A percentile compares a stretch with the other conserved stretches of the same genome.
These are phyloP conservation scores for Chloebia gouldiae DNA, from an alignment of 2,113 vertebrate species.

Conservation along the genomic window DNA sequence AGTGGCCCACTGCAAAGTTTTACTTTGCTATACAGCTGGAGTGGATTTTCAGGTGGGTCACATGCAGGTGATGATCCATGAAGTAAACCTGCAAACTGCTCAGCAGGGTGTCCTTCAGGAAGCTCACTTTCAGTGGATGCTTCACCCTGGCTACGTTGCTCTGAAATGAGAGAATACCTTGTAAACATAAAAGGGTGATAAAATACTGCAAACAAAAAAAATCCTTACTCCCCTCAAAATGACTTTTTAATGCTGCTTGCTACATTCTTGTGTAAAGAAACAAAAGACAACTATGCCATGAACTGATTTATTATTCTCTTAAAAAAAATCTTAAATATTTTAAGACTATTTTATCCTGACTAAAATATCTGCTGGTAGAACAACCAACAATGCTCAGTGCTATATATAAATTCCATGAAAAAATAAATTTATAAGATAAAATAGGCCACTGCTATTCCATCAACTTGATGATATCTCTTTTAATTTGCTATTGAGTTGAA, in stretches of 20 bases:
- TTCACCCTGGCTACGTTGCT: conserved; percentile 59
- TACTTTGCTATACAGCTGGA: conserved; percentile 86
- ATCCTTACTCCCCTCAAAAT: neutral
- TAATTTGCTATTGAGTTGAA: neutral
- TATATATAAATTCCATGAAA: neutral
- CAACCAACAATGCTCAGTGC: neutral
- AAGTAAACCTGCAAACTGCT: conserved; percentile 93
- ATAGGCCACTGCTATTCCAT: neutral
- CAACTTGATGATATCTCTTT: neutral
- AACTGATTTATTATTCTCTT: neutral
- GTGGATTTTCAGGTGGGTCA: conserved; percentile 90
- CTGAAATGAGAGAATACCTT: conserved; percentile 60
- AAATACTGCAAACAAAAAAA: neutral
- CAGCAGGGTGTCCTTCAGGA: conserved; percentile 84
- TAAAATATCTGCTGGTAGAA: neutral
- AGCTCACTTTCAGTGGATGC: conserved; percentile 72
- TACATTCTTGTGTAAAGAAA: neutral
- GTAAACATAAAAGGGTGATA: neutral
- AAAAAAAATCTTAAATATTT: neutral
- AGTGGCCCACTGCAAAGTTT: conserved; percentile 24
- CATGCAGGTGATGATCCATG: conserved; percentile 94
- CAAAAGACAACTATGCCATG: neutral
- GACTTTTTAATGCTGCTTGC: neutral
- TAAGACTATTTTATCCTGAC: neutral
- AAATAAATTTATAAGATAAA: neutral